Base-by-base conservation (phyloP, 64 coral and sea anemone species). In the Dendronephthya gigantea region DNA sequence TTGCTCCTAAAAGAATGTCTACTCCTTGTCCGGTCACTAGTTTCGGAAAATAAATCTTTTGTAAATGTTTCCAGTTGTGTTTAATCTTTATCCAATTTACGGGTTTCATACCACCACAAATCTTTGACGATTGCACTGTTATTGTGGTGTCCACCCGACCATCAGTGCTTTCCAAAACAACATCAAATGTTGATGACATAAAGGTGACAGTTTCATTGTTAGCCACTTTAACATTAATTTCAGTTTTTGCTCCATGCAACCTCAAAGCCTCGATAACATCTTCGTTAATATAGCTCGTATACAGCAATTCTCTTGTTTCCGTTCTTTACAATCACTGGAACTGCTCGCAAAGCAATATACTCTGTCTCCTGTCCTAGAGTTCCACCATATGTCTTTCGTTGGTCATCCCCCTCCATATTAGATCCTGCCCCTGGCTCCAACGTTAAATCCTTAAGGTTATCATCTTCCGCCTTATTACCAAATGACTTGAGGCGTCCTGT, bases 261-360 rank as follows among this genome's bases (percentile, higher is more conserved):
- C 79, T 51, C 56, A 89, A 83, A 39, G 59, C 49, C 66, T 89
- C 79, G 13, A 85, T 38, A 49, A 92, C 90, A 82, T 92, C 86
- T 75, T 92, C 83, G 83, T 92, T 92, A 7, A 86, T 50, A 65
- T 90, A 90, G 59, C 83, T 90, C 62, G 84, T 86, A 32, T 32
- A 92, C 90, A 48, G 38, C 10, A 51, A 88, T 38, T 88, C 82
- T 92, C 36, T 88, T 92, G 65, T 39, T 88, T 40, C 82, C 86
- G 82, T 84, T 25, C 56, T 87, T 91, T 84, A 91, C 40, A 82
- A 89, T 34, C 33, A 48, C 88, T 48, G 88, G 88, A 49, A 89
- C 52, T 23, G 88, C 84, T 84, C 82, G 56, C 27, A 88, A 79
- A 55, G 76, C 87, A 13, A 88, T 83, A n/a, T 38, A 55, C 62